Conservation (phyloP, 2,113 vertebrate genomes). For the Caranx melampygus region DNA sequence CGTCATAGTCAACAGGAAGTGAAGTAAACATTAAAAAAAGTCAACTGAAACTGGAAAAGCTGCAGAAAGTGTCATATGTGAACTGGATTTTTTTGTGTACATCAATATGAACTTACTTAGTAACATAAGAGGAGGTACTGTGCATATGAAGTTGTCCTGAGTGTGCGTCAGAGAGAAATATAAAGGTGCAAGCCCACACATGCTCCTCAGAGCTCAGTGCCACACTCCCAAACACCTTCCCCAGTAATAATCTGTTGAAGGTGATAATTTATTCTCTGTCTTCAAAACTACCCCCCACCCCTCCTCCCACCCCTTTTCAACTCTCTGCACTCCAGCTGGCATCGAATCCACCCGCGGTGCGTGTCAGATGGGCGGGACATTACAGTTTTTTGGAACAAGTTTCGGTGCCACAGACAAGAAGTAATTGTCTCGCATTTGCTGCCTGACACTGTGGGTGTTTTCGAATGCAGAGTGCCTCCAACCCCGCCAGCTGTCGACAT, state of each 20-base stretch:
- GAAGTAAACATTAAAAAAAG: background rate
- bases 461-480: constrained; percentile 57
- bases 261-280: constrained; percentile 75
- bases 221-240: constrained; percentile 67
- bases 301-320: background rate
- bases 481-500: constrained; percentile 65
- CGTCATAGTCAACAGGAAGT: background rate
- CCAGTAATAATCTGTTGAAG: constrained; percentile 63
- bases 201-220: constrained; percentile 43
- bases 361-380: constrained; percentile 64
- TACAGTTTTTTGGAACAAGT: constrained; percentile 59
- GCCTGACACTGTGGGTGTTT: constrained; percentile 68
- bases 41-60: background rate
- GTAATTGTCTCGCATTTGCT: constrained; percentile 66
- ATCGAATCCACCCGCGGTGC: constrained; percentile 49
- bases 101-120: constrained; percentile 15
- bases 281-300: constrained; percentile 36
- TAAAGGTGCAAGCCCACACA: constrained; percentile 57
- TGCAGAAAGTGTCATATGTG: background rate
- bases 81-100: constrained; percentile 5
- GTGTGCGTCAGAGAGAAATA: constrained; percentile 22
- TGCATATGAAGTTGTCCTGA: background rate
- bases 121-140: constrained; percentile 1
- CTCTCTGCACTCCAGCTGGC: constrained; percentile 67
- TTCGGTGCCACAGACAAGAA: constrained; percentile 56